These are phyloP conservation scores for Epsilonema sp. DNA, from an alignment of 2,888 invertebrate genomes.

Conservation along the genomic window DNA sequence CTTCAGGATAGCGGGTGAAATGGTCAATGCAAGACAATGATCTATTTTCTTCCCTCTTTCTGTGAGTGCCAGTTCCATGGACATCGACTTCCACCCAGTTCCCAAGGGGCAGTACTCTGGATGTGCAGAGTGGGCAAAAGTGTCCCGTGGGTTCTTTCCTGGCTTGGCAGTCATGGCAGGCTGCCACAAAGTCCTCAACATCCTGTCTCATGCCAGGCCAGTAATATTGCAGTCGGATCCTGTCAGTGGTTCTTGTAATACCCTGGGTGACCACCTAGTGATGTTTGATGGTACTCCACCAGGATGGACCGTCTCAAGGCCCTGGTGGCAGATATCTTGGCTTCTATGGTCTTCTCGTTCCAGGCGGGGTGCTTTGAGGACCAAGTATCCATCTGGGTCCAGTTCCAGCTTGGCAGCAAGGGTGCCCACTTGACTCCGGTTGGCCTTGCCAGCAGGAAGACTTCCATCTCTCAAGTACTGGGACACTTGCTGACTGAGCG, in stretches of 20 bases:
- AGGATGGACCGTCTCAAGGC: not conserved
- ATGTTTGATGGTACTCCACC: not conserved
- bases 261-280: not conserved
- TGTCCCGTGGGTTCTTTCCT: conserved; percentile 8
- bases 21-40: too few species aligned
- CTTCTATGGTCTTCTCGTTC: not conserved
- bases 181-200: conserved; percentile 6
- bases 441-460: not conserved
- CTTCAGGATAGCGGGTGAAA: conserved; percentile 13
- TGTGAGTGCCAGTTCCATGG: too few species aligned
- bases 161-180: conserved; percentile 11
- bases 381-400: not conserved
- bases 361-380: not conserved
- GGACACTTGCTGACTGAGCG: not conserved
- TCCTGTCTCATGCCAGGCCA: conserved; percentile 11
- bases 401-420: not conserved
- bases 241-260: not conserved
- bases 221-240: not conserved
- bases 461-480: not conserved
- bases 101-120: not conserved
- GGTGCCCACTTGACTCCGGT: not conserved
- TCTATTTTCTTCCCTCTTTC: too few species aligned
- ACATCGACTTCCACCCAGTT: not conserved
- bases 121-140: not conserved
- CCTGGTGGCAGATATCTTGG: not conserved